Evolutionary conservation across 2,888 invertebrate genomes (phyloP).

Genomic region (Tachina lurida): DNA sequence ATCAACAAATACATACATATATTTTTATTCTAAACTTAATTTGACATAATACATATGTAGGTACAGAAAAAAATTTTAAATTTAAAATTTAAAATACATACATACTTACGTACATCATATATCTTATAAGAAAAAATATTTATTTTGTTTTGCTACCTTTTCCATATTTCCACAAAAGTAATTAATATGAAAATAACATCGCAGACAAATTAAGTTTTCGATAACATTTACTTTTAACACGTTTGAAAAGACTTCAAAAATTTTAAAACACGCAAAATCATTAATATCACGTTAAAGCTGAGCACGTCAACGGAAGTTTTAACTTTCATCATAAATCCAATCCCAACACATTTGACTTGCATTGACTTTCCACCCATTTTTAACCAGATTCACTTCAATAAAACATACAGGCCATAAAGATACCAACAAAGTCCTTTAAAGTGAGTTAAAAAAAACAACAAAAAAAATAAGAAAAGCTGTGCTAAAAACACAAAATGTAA

Average conservation of each 20-base stretch:
- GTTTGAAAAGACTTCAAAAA: constrained; percentile 1
- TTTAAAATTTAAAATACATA: no score
- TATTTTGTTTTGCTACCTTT: background rate
- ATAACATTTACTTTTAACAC: constrained; percentile 13
- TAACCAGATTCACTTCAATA: background rate
- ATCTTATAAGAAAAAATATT: no score
- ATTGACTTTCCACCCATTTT: constrained; percentile 13
- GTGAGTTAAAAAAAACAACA: background rate
- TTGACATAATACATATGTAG: no score
- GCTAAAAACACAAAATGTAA: constrained; percentile 2
- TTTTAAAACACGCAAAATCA: constrained; percentile 56
- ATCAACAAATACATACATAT: no score
- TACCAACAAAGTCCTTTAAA: constrained; percentile 53
- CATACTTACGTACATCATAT: no score
- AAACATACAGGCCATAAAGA: constrained; percentile 26
- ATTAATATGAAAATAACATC: constrained; percentile 54
- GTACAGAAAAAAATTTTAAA: no score
- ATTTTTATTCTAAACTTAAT: no score
- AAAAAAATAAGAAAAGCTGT: background rate
- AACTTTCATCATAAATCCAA: constrained; percentile 69
- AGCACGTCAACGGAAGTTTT: constrained; percentile 63
- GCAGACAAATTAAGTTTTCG: constrained; percentile 47
- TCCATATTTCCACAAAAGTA: constrained; percentile 15
- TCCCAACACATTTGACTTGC: constrained; percentile 58
- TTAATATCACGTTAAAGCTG: constrained; percentile 61